phyloP scores from a whole-genome alignment of 2,888 invertebrate genomes.

The Notocelia uddmanniana region DNA sequence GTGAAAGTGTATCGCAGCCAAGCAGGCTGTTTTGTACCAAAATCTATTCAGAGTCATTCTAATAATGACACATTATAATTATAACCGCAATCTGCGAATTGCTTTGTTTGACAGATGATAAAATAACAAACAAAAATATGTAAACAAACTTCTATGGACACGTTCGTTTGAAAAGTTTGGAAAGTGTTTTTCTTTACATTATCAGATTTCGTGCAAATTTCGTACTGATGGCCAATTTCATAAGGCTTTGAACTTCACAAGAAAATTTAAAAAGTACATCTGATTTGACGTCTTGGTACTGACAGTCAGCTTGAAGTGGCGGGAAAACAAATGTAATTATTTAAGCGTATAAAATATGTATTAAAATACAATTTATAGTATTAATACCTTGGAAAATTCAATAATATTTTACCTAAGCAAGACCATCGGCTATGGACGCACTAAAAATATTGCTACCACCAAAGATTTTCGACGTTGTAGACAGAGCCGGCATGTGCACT shows the following conservation, averaged over 20 bases:
- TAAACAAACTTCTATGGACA: conserved; percentile 17
- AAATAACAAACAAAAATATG: neutral
- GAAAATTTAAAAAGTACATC: neutral
- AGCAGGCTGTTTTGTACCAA: conserved; percentile 60
- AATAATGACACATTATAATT: conserved; percentile 4
- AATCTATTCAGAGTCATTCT: conserved; percentile 50
- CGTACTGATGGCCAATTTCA: neutral
- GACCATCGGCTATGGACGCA: conserved; percentile 14
- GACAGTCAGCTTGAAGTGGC: neutral
- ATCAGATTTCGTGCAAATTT: neutral
- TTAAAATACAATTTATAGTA: neutral
- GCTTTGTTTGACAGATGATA: conserved; percentile 12
- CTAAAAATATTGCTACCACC: conserved; percentile 57
- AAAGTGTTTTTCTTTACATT: conserved; percentile 27
- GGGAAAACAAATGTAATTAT: neutral
- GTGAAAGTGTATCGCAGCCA: conserved; percentile 81
- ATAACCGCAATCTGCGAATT: neutral
- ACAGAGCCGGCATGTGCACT: conserved; percentile 69
- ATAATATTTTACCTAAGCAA: neutral
- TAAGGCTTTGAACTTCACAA: neutral
- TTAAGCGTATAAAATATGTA: neutral
- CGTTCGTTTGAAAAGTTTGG: conserved; percentile 23
- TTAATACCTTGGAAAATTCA: neutral
- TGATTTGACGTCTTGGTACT: neutral
- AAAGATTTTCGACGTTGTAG: conserved; percentile 65